These are phyloP conservation scores for Sebastes diaconus DNA, from an alignment of 2,797 vertebrate genomes.

Conservation along the genomic window DNA sequence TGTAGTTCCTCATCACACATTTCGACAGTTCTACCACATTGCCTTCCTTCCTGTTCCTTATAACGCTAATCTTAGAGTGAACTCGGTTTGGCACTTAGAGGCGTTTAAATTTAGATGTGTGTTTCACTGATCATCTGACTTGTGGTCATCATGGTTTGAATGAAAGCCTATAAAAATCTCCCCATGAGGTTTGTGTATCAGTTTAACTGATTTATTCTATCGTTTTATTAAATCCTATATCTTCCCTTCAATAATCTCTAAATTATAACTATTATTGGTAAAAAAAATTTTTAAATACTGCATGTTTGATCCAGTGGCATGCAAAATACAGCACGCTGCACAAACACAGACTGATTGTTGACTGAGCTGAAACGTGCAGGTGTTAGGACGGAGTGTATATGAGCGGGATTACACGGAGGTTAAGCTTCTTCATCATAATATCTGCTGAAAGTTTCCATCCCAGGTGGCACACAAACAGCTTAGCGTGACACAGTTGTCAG, in stretches of 20 bases:
- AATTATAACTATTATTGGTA: background rate
- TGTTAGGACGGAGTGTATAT: constrained; percentile 57
- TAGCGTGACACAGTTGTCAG: constrained; percentile 58
- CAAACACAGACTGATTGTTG: constrained; percentile 35
- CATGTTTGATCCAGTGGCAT: background rate
- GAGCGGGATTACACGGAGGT: constrained; percentile 69
- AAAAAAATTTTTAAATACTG: no score
- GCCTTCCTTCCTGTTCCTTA: background rate
- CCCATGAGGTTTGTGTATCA: no score
- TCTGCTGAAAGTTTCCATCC: constrained; percentile 73
- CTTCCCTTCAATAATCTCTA: background rate
- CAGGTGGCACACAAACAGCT: constrained; percentile 73
- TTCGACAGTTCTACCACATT: fast-evolving
- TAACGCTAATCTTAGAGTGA: background rate
- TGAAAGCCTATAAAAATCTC: background rate
- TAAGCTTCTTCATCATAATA: constrained; percentile 75
- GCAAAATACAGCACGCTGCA: background rate
- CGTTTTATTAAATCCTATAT: background rate
- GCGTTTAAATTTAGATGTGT: background rate
- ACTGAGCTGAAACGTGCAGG: constrained; percentile 56
- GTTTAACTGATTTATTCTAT: background rate
- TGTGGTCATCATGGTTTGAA: background rate
- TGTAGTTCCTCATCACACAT: background rate
- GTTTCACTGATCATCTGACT: background rate
- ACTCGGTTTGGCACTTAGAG: background rate